Evolutionary conservation across 2,113 vertebrate species (phyloP).

Genomic region (Neodon shergylaensis): DNA sequence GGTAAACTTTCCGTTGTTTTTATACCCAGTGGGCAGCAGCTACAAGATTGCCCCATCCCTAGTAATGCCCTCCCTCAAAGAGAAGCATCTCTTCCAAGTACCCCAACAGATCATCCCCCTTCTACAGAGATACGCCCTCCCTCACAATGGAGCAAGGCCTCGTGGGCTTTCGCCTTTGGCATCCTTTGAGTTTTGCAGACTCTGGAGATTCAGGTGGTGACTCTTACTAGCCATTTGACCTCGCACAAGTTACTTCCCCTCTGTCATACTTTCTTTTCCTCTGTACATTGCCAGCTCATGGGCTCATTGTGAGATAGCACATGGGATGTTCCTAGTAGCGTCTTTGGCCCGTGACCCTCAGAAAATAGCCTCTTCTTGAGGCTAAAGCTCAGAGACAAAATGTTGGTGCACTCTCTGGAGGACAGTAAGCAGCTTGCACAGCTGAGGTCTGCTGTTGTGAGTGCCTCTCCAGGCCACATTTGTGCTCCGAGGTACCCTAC

Average conservation of each 20-base stretch:
- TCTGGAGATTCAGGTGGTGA: conserved; percentile 10
- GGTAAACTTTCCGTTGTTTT: neutral
- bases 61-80: neutral
- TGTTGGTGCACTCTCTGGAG: neutral
- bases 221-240: neutral
- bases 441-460: neutral
- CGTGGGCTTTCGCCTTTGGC: neutral
- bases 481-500: neutral
- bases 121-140: neutral
- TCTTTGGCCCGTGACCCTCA: neutral
- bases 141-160: neutral
- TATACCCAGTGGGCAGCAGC: neutral
- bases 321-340: neutral
- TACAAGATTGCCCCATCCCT: neutral
- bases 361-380: neutral
- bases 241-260: neutral
- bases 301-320: neutral
- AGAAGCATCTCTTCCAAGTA: neutral
- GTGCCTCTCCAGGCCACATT: neutral
- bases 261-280: neutral
- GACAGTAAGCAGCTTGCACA: neutral
- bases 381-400: neutral
- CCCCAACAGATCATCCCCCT: neutral
- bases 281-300: neutral
- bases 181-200: neutral